Evolutionary conservation across 2,888 invertebrate species (phyloP), one percentile per base, ranked within the genome.

Genomic region (Noctua janthina): DNA sequence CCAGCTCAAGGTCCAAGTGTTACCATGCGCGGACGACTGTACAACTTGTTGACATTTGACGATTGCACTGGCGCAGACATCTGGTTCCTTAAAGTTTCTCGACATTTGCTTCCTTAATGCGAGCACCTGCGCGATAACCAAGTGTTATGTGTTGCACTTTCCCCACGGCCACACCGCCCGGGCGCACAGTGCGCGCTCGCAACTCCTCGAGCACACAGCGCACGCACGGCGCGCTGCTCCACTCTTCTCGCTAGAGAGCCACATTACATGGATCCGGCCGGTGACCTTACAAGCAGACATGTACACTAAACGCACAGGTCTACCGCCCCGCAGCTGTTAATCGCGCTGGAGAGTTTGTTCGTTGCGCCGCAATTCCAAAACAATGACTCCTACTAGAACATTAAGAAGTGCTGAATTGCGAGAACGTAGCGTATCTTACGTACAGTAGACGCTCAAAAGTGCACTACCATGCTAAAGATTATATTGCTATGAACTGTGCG

Each of bases 71-170:
- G 8, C 35, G 23, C 17, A 23, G 67, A 51, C 23, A 20, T 54
- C 20, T n/a, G 4, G 43, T 56, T 70, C 56, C 23, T 70, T 46
- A 17, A 56, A 35, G 10, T 29, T 56, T 43, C 23, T 56, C 56
- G 17, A 54, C 43, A 35, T 29, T 39, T 29, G 43, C 29, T 76
- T 35, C 71, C 54, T 6, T 11, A 43, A 20, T 10, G 29, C 74
- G 67, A 67, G 51, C 51, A 20, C 74, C 39, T 39, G 51, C 51
- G 20, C 69, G 29, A 11, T 66, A 35, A 29, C 20, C n/a, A 43
- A 59, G 20, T n/a, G n/a, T 54, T 46, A 76, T 13, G 29, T 23
- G 43, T 46, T 23, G 35, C 17, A 71, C 71, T 76, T 71, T 76
- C 76, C 39, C 71, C 54, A 54, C 15, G 2, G 35, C 35, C 20